Percentiles rank a stretch among this genome's conserved stretches.
Evolutionary conservation across 2,113 vertebrate species (phyloP).

Genomic region (Crotophaga sulcirostris): DNA sequence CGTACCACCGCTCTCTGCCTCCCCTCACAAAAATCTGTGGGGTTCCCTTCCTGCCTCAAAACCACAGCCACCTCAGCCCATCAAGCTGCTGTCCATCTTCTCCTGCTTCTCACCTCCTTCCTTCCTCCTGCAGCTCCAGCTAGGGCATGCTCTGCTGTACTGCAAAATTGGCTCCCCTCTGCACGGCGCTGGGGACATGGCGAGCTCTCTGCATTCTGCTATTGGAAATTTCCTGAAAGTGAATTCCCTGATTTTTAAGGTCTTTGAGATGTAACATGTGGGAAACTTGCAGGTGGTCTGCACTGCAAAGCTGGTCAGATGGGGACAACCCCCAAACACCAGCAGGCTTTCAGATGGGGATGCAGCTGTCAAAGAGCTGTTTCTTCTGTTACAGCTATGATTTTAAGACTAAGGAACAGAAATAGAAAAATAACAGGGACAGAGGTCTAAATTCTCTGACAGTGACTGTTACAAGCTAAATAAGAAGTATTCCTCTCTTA

Average conservation of each 20-base stretch:
- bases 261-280: conserved; percentile 31
- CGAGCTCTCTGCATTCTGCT: conserved; percentile 8
- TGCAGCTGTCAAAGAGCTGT: conserved; percentile 32
- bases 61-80: background rate
- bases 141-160: conserved; percentile 10
- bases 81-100: background rate
- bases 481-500: background rate
- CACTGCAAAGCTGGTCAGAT: conserved; percentile 45
- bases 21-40: background rate
- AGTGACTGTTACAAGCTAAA: background rate
- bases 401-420: background rate
- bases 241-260: background rate
- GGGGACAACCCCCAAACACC: conserved; percentile 35
- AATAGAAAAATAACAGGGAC: background rate
- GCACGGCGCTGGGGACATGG: background rate
- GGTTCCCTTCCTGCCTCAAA: background rate
- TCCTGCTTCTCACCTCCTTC: background rate
- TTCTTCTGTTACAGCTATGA: background rate
- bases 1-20: background rate
- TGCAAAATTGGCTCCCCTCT: conserved; percentile 43
- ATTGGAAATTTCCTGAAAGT: conserved; percentile 38
- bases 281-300: conserved; percentile 35
- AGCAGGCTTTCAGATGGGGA: conserved; percentile 48
- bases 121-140: background rate
- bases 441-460: background rate